Evolutionary conservation across 2,888 invertebrate genomes (phyloP).

Genomic region (Ganaspis brasiliensis): DNA sequence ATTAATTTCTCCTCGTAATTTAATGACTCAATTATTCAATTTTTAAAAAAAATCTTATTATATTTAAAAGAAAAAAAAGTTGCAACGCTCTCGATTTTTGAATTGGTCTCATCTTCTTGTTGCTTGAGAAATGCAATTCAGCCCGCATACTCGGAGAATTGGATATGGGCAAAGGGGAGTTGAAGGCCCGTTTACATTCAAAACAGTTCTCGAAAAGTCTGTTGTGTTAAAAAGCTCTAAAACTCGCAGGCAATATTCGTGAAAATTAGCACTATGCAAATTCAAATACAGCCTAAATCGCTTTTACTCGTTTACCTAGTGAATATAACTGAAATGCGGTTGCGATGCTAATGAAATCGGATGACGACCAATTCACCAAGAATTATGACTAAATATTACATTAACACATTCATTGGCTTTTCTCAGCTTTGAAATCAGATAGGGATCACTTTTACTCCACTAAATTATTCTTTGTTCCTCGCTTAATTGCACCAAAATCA

Average conservation of each 20-base stretch:
- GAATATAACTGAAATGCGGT: conserved; percentile 18
- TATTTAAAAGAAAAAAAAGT: not conserved
- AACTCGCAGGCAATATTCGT: conserved; percentile 16
- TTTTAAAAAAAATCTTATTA: not conserved
- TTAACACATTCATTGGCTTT: not conserved
- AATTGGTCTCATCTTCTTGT: not conserved
- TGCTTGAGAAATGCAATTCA: conserved; percentile 20
- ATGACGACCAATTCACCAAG: not conserved
- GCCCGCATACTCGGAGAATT: conserved; percentile 22
- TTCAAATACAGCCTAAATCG: conserved; percentile 11
- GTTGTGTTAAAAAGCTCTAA: not conserved
- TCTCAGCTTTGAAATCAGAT: not conserved
- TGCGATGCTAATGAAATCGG: not conserved
- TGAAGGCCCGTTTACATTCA: conserved; percentile 40
- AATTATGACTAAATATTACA: not conserved
- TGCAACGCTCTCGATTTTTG: conserved; percentile 2
- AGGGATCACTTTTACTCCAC: not conserved
- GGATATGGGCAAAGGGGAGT: conserved; percentile 39
- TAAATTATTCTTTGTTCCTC: no score
- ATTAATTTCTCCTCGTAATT: no score
- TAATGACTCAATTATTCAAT: not conserved
- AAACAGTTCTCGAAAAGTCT: conserved; percentile 33
- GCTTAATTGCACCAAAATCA: not conserved
- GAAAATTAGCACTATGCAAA: conserved; percentile 35
- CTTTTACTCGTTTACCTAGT: not conserved